Evolutionary conservation across 2,888 invertebrate genomes (phyloP).

Genomic region (Tetrapedia diversipes): DNA sequence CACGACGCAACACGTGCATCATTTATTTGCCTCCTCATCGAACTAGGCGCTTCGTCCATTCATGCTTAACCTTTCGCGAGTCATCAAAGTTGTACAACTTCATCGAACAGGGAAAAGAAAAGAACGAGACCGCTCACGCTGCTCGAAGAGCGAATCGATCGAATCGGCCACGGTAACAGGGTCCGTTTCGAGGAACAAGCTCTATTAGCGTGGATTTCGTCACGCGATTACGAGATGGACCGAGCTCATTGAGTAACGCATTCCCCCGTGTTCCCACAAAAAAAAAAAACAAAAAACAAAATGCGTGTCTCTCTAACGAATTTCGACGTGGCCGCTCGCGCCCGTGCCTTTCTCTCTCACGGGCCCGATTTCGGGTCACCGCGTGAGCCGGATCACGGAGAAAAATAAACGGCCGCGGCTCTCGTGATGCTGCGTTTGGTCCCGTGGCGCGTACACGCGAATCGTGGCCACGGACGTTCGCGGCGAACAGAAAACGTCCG

Average conservation of each 20-base stretch:
- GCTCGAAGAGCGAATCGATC: no score
- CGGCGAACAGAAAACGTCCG: slow-evolving; percentile 23
- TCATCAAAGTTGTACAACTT: neutral
- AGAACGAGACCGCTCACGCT: neutral
- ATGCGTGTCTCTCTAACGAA: slow-evolving; percentile 45
- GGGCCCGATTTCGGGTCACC: slow-evolving; percentile 53
- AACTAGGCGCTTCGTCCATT: no score
- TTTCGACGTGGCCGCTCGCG: slow-evolving; percentile 27
- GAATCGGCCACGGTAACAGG: neutral
- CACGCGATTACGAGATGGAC: slow-evolving; percentile 25
- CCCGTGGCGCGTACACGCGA: slow-evolving; percentile 35
- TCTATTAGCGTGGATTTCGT: slow-evolving; percentile 14
- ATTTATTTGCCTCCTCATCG: no score
- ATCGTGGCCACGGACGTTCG: slow-evolving; percentile 29
- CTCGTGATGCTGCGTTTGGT: slow-evolving; percentile 42
- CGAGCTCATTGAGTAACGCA: slow-evolving; percentile 35
- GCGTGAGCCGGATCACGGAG: slow-evolving; percentile 23
- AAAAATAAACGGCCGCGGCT: slow-evolving; percentile 56
- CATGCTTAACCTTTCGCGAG: no score
- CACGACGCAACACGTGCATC: no score
- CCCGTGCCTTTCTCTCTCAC: slow-evolving; percentile 25
- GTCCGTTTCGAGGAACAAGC: neutral
- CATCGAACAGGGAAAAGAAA: neutral
- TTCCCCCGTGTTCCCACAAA: slow-evolving; percentile 20
- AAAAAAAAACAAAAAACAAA: slow-evolving; percentile 18